phyloP scores from a whole-genome alignment of 2,797 vertebrate species.

The Rhodeus uyekii region DNA sequence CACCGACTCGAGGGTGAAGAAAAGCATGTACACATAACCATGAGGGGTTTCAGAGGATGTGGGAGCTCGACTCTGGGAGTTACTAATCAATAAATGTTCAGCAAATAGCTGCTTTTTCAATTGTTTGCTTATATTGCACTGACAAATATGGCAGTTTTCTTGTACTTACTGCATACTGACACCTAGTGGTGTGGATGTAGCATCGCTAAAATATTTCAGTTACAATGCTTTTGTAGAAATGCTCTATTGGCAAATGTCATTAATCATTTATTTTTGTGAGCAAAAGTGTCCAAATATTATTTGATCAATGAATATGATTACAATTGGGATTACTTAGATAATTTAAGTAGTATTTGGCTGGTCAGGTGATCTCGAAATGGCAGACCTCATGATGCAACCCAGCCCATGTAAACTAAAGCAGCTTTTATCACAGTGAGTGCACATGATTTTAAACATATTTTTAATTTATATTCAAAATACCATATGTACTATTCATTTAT shows the following conservation, averaged over 20 bases:
- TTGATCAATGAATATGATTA: too few species aligned
- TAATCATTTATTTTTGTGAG: not conserved
- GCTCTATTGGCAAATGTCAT: not conserved
- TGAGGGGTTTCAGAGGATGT: constrained; percentile 69
- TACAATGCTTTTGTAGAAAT: not conserved
- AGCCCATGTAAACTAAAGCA: not conserved
- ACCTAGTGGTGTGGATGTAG: not conserved
- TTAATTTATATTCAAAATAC: too few species aligned
- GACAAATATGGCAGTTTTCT: not conserved
- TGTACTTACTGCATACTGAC: not conserved
- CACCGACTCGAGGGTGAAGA: constrained; percentile 70
- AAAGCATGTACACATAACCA: constrained; percentile 76
- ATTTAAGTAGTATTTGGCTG: not conserved
- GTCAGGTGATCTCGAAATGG: not conserved
- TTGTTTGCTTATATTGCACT: not conserved
- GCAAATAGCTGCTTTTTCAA: not conserved
- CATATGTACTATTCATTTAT: not conserved
- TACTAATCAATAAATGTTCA: constrained; percentile 23
- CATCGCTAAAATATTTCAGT: not conserved
- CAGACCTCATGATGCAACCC: not conserved
- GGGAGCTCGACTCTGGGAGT: constrained; percentile 77
- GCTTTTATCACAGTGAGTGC: not conserved
- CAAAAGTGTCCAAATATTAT: not conserved
- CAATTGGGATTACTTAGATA: not conserved
- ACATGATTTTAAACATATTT: not conserved